Evolutionary conservation across 1,140 invertebrate species (phyloP).

Genomic region (Coelopa frigida): DNA sequence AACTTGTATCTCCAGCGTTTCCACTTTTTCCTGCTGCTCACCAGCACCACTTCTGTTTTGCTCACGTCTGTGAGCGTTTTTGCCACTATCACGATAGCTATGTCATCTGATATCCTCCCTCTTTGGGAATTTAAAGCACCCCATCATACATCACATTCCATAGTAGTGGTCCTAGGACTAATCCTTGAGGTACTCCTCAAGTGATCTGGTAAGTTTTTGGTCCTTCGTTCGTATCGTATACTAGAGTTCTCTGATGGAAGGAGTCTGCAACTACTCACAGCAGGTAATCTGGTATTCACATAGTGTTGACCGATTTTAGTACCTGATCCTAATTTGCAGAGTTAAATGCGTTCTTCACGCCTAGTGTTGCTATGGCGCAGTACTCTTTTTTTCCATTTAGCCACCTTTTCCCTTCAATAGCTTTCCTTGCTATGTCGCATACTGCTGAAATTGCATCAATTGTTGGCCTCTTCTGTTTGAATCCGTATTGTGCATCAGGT

Average conservation of each 20-base stretch:
- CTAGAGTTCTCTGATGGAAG: background rate
- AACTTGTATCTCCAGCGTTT: too few species aligned
- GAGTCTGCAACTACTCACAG: background rate
- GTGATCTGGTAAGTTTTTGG: background rate
- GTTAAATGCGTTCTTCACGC: too few species aligned
- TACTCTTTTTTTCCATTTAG: too few species aligned
- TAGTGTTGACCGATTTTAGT: too few species aligned
- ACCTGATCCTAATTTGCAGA: too few species aligned
- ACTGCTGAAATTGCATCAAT: background rate
- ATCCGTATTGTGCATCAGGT: background rate
- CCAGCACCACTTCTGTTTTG: too few species aligned
- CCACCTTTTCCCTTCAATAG: too few species aligned
- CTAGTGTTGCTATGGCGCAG: too few species aligned
- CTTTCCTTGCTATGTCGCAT: too few species aligned
- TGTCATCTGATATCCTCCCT: slow-evolving; percentile 1
- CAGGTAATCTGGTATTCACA: background rate
- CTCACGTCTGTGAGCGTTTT: too few species aligned
- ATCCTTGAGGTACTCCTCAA: background rate
- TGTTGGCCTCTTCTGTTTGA: background rate
- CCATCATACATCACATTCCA: slow-evolving; percentile 9
- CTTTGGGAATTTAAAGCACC: too few species aligned
- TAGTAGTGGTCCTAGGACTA: background rate
- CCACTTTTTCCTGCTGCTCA: too few species aligned
- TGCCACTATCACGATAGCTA: background rate
- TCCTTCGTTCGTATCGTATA: background rate